phyloP scores from a whole-genome alignment of 2,888 invertebrate genomes.

The Sialis lutaria region DNA sequence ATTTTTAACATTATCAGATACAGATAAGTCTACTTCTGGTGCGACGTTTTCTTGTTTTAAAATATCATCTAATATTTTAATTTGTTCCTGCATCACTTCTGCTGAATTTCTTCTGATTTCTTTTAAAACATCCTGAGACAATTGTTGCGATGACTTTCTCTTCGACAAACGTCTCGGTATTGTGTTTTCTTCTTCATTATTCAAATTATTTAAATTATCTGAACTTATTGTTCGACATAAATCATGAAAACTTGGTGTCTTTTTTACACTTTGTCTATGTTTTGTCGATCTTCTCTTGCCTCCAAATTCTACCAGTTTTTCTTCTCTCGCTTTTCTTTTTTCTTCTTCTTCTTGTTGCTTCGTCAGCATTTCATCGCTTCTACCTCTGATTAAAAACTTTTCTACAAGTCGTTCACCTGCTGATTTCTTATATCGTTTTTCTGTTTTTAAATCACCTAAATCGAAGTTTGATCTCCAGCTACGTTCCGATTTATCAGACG shows the following conservation, averaged over 20 bases:
- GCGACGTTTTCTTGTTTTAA: conserved; percentile 35
- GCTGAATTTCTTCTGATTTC: conserved; percentile 34
- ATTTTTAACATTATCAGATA: conserved; percentile 15
- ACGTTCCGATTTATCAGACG: conserved; percentile 7
- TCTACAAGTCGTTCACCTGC: conserved; percentile 60
- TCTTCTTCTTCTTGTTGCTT: conserved; percentile 12
- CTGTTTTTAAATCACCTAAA: conserved; percentile 36
- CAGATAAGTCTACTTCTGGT: conserved; percentile 25
- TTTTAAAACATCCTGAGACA: conserved; percentile 19
- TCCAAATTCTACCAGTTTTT: conserved; percentile 16
- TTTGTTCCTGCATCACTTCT: conserved; percentile 37
- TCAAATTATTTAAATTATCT: conserved; percentile 30
- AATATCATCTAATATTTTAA: conserved; percentile 31
- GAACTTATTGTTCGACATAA: conserved; percentile 34
- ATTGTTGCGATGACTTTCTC: conserved; percentile 18
- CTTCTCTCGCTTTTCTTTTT: conserved; percentile 10
- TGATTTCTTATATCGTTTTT: conserved; percentile 40
- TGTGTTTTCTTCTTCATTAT: conserved; percentile 31
- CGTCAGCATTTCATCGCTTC: conserved; percentile 21
- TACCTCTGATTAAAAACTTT: conserved; percentile 51
- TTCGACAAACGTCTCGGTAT: conserved; percentile 25
- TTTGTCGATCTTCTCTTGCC: conserved; percentile 19
- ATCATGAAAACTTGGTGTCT: conserved; percentile 33
- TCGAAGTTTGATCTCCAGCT: conserved; percentile 44
- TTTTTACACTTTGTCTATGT: conserved; percentile 20